Base-by-base conservation (phyloP, 2,888 invertebrate species). In the Sabellastarte sp. region DNA sequence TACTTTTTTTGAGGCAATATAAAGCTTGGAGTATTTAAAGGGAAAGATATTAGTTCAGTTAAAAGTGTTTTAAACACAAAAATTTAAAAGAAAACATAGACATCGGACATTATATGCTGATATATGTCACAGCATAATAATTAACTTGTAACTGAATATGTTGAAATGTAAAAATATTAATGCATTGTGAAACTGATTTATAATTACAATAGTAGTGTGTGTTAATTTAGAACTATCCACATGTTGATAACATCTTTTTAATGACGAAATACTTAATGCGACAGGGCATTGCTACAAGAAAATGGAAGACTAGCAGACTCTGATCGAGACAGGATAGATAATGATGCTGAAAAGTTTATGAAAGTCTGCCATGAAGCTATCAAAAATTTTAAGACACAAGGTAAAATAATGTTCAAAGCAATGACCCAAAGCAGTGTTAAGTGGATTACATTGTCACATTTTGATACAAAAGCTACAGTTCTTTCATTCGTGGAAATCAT, bases 271-370 rank as follows among this genome's bases (percentile, higher is more conserved):
- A 50, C 60, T 33, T 63, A 28, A 57, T 59, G 29, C 2, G 51
- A 10, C 56, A 79, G 79, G 65, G 77, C 76, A 60, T 70, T 82
- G 41, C 66, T 76, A 30, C 88, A 89, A 31, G 89, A 89, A 67
- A 84, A 85, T 63, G 88, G 89, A 20, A 86, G 85, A 57, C 92
- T 96, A 91, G 89, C 90, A 0, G 94, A 95, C 77, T 86, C 87
- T 0, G 93, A 95, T 76, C 87, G 94, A 57, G 93, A 95, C 80
- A 88, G 93, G 79, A 91, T 96, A 72, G 96, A 96, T 78, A 85
- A 87, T 0, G 91, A 91, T 61, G 92, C 93, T 0, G 92, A 93
- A 79, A 89, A 89, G 71, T 92, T 95, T 69, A 91, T 95, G 67
- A 90, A 89, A 75, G 89, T 88, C 24, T 94, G 93, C 83, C 90